Conservation (phyloP, 2,888 invertebrate species). For the Rhingia rostrata region DNA sequence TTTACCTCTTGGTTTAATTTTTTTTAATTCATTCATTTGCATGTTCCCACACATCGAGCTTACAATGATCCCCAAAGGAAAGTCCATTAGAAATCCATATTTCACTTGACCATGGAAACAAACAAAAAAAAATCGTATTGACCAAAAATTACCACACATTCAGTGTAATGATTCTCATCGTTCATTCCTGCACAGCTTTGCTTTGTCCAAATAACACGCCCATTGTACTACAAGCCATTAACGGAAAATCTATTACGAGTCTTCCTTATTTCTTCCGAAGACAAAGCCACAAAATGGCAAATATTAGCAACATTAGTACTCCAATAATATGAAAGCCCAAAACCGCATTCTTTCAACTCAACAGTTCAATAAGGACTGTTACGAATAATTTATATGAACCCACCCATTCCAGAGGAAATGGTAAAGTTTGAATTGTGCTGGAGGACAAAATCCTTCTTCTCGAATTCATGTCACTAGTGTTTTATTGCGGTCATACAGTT, state of each 20-base stretch:
- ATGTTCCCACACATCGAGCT: too few relatives aligned
- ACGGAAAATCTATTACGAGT: conserved; percentile 57
- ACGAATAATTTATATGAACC: conserved; percentile 13
- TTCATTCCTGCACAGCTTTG: conserved; percentile 3
- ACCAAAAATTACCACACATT: conserved; percentile 27
- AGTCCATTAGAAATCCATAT: too few relatives aligned
- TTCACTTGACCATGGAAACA: too few relatives aligned
- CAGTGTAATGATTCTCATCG: background rate
- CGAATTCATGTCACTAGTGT: conserved; percentile 70
- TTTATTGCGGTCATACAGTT: conserved; percentile 71
- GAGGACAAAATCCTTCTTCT: conserved; percentile 54
- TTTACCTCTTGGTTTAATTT: too few relatives aligned
- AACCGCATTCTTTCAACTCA: background rate
- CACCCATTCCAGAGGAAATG: conserved; percentile 1
- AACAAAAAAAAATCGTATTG: conserved; percentile 1
- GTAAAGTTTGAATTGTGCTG: background rate
- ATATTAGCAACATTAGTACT: conserved; percentile 42
- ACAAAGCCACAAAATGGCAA: conserved; percentile 64
- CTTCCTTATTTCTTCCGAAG: conserved; percentile 23
- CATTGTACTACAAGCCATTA: conserved; percentile 35
- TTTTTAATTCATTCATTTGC: too few relatives aligned
- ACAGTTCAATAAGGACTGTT: background rate
- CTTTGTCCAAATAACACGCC: conserved; percentile 13
- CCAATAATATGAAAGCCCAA: background rate
- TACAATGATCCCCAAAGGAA: too few relatives aligned